Percentiles rank a stretch among this genome's conserved stretches.
phyloP scores from a whole-genome alignment of 2,888 invertebrate genomes.

The Zonitis immaculata region DNA sequence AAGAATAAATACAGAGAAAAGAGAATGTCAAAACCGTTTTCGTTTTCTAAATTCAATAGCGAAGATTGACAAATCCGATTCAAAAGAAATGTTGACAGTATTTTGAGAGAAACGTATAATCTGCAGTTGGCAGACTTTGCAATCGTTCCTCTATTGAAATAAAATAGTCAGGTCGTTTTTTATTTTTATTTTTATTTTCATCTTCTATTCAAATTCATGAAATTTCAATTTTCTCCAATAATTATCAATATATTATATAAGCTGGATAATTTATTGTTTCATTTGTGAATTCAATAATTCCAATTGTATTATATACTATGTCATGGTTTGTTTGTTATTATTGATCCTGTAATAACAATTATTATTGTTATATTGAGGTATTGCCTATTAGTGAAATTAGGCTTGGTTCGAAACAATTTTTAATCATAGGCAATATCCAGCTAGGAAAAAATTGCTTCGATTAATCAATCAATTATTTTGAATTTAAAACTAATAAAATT shows the following conservation, averaged over 20 bases:
- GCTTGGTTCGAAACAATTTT: not conserved
- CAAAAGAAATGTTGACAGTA: not conserved
- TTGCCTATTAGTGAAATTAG: not conserved
- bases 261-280: too few relatives aligned
- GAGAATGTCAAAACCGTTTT: not conserved
- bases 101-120: not conserved
- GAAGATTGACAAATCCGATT: slow-evolving; percentile 1
- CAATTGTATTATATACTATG: not conserved
- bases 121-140: not conserved
- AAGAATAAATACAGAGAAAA: too few relatives aligned
- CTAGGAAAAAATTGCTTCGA: not conserved
- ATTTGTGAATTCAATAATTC: not conserved
- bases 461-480: too few relatives aligned
- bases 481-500: too few relatives aligned
- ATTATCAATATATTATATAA: not conserved
- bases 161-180: not conserved
- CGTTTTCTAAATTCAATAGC: not conserved
- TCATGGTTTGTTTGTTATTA: not conserved
- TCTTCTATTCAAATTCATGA: not conserved
- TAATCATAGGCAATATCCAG: not conserved
- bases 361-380: not conserved
- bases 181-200: not conserved
- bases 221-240: not conserved
- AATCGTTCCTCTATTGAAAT: not conserved
- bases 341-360: not conserved